Conservation (phyloP, 2,113 vertebrate species). For the Austrofundulus limnaeus region DNA sequence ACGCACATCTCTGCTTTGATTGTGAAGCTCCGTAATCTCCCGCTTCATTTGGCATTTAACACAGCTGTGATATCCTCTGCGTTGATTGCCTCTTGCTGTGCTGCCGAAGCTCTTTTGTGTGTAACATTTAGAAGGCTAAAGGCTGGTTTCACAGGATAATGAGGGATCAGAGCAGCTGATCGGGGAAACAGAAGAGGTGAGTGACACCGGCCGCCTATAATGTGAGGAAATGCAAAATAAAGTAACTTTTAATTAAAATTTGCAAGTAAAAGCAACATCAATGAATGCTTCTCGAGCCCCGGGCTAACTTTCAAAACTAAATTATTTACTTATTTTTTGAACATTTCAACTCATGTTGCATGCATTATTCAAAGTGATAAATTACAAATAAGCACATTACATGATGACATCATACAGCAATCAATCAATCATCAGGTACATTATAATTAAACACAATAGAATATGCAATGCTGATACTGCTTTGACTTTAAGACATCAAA, state of each 20-base stretch:
- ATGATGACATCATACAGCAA: conserved; percentile 37
- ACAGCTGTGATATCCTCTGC: conserved; percentile 51
- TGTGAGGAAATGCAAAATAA: conserved; percentile 28
- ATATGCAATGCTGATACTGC: conserved; percentile 21
- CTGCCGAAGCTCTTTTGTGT: conserved; percentile 18
- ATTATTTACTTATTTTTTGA: conserved; percentile 19
- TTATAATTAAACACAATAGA: conserved; percentile 41
- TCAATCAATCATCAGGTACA: conserved; percentile 26
- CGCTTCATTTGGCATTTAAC: conserved; percentile 72
- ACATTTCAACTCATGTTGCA: conserved; percentile 55
- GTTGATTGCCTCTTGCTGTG: conserved; percentile 50
- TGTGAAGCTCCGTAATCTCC: conserved; percentile 56
- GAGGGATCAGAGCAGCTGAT: conserved; percentile 31
- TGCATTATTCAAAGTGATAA: conserved; percentile 55
- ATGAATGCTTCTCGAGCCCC: conserved; percentile 21
- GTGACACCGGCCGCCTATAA: conserved; percentile 35
- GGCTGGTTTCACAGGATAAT: conserved; percentile 26
- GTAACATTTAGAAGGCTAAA: conserved; percentile 45
- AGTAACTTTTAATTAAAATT: conserved; percentile 65
- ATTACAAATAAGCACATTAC: conserved; percentile 34
- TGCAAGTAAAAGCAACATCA: conserved; percentile 37
- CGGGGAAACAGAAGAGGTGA: conserved; percentile 19
- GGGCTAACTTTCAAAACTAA: conserved; percentile 1
- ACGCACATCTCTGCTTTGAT: conserved; percentile 51
- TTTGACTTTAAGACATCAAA: conserved; percentile 49